Conservation (phyloP, 2,797 vertebrate species). For the Hoplostethus mediterraneus region DNA sequence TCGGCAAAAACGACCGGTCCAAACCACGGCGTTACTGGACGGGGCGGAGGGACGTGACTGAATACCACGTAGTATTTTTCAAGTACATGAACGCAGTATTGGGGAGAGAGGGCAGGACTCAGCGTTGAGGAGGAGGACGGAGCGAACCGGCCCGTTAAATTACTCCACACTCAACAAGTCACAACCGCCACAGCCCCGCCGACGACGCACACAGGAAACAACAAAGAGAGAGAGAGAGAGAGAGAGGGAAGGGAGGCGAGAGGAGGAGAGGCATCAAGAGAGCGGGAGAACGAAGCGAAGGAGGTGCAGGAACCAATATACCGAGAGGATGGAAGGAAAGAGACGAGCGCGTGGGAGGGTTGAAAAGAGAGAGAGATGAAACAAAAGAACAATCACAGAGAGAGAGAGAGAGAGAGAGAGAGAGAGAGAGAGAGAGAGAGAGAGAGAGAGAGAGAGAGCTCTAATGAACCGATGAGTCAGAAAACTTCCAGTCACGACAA, state of each 20-base stretch:
- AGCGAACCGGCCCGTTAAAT: no score
- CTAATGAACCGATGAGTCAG: slow-evolving; percentile 44
- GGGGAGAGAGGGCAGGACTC: no score
- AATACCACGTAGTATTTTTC: no score
- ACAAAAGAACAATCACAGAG: background rate
- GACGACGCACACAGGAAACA: background rate
- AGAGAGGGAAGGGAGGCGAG: background rate
- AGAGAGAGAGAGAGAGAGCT: background rate
- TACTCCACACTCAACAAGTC: no score
- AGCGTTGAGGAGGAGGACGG: no score
- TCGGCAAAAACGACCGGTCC: no score
- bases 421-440: background rate
- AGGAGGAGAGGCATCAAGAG: background rate
- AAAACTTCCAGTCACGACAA: slow-evolving; percentile 55
- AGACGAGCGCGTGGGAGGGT: background rate
- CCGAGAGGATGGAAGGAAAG: background rate
- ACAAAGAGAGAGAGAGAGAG: background rate
- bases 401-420: background rate
- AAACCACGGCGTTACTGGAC: no score
- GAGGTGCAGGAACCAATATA: background rate
- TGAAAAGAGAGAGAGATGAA: background rate
- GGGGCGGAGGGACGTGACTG: no score
- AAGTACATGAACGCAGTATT: no score
- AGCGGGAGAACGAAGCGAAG: background rate
- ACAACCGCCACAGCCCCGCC: no score